Evolutionary conservation across 30 jellyfish, hydroid and myxozoan genomes (phyloP).

Genomic region (Clytia hemisphaerica): DNA sequence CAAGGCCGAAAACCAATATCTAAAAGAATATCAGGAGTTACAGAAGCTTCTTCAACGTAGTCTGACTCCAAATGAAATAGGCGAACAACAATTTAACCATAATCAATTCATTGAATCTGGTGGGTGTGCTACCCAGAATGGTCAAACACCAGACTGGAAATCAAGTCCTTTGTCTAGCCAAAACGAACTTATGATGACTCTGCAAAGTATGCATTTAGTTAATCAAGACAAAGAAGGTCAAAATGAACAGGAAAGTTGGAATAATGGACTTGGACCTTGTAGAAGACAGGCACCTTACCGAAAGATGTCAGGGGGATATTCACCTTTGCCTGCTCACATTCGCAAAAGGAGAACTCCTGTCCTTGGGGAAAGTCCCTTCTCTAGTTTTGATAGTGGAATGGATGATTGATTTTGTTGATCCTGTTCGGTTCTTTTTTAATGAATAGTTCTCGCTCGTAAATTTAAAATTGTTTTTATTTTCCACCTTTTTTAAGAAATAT

Average conservation of each 20-base stretch:
- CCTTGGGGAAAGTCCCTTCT: constrained; percentile 14
- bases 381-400: constrained; percentile 17
- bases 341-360: constrained; percentile 28
- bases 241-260: not conserved
- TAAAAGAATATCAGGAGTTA: constrained; percentile 70
- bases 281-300: constrained; percentile 32
- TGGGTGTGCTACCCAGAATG: not conserved
- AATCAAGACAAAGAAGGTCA: not conserved
- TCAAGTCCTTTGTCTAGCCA: constrained; percentile 32
- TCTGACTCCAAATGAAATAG: constrained; percentile 77
- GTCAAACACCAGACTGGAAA: constrained; percentile 14
- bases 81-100: constrained; percentile 63
- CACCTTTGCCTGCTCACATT: constrained; percentile 34
- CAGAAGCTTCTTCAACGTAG: constrained; percentile 60
- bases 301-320: constrained; percentile 19
- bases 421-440: too few relatives aligned
- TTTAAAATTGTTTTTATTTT: too few relatives aligned
- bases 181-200: constrained; percentile 30
- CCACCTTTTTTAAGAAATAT: too few relatives aligned
- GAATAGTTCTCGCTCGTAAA: too few relatives aligned
- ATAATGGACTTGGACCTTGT: constrained; percentile 30
- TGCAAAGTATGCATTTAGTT: constrained; percentile 32
- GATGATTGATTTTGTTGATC: too few relatives aligned
- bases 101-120: constrained; percentile 22
- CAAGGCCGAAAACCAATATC: constrained; percentile 61